Conservation (phyloP, 2,888 invertebrate species). For the Sarcophaga carnaria region DNA sequence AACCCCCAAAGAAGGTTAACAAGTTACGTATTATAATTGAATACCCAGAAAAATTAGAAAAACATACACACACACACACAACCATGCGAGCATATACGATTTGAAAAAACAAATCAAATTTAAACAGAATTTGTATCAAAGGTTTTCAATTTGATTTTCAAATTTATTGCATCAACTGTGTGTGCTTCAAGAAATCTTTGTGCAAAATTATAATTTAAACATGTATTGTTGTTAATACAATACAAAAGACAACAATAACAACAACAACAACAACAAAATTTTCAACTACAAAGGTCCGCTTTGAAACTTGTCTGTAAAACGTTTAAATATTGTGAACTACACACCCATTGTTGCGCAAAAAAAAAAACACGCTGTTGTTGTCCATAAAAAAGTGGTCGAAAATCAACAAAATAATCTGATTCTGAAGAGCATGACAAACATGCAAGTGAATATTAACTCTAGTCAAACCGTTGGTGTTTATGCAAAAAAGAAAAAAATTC, state of each 20-base stretch:
- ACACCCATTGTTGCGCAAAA: too few relatives aligned
- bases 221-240: neutral
- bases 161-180: neutral
- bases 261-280: neutral
- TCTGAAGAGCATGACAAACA: neutral
- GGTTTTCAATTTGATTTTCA: neutral
- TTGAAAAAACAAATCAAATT: neutral
- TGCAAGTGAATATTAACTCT: too few relatives aligned
- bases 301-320: too few relatives aligned
- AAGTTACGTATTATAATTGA: neutral
- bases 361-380: too few relatives aligned
- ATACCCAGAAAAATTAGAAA: neutral
- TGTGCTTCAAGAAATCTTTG: neutral
- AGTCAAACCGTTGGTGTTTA: too few relatives aligned
- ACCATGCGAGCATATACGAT: neutral
- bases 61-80: neutral
- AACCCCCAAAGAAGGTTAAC: conserved; percentile 63
- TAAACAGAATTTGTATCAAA: neutral
- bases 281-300: neutral
- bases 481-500: too few relatives aligned
- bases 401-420: too few relatives aligned
- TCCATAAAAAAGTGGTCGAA: too few relatives aligned
- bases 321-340: too few relatives aligned
- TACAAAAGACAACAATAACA: neutral
- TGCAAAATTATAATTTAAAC: neutral